These are phyloP conservation scores for Octopus sinensis DNA, from an alignment of 1,140 invertebrate species.

Conservation along the genomic window DNA sequence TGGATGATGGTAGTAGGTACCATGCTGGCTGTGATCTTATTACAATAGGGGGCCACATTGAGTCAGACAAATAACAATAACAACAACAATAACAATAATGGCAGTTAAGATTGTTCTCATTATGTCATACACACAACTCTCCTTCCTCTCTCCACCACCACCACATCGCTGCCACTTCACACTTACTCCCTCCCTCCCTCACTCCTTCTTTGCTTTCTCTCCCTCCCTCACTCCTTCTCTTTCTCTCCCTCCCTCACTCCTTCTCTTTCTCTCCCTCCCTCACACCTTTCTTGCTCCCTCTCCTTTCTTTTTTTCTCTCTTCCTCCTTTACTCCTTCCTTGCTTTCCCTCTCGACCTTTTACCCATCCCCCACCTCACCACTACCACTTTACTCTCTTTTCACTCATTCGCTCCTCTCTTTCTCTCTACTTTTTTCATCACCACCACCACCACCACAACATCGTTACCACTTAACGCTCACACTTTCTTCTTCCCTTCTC, in stretches of 20 bases:
- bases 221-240: neutral
- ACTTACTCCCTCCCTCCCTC: neutral
- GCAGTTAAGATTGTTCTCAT: neutral
- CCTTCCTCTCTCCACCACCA: neutral
- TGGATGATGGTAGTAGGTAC: too few relatives aligned
- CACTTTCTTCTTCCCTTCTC: neutral
- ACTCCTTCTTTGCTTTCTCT: neutral
- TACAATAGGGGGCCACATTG: too few relatives aligned
- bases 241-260: neutral
- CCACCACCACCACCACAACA: too few relatives aligned
- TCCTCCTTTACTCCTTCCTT: neutral
- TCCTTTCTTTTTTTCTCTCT: neutral
- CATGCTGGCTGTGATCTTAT: too few relatives aligned
- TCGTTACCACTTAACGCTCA: neutral
- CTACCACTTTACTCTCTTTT: too few relatives aligned
- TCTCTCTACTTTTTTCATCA: neutral
- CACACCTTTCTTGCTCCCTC: neutral
- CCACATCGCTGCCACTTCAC: neutral
- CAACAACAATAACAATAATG: neutral
- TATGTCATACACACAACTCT: neutral
- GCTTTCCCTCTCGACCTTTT: neutral
- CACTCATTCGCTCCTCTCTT: neutral
- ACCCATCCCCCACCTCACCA: neutral
- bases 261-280: neutral
- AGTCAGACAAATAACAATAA: too few relatives aligned